These are phyloP conservation scores for Tiliacea aurago DNA, from an alignment of 2,888 invertebrate species.

Conservation along the genomic window DNA sequence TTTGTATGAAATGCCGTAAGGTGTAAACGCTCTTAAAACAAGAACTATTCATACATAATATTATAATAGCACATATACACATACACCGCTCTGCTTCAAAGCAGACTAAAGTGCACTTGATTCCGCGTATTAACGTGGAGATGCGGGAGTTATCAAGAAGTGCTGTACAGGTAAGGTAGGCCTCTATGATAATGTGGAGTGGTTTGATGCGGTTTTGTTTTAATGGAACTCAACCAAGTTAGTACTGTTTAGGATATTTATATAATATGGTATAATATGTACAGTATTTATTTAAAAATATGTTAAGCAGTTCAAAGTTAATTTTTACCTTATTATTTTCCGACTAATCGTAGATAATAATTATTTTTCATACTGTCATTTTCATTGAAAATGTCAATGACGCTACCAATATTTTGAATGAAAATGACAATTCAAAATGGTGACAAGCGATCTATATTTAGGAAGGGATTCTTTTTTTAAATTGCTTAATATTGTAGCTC, in stretches of 20 bases:
- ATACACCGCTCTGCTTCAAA: constrained; percentile 40
- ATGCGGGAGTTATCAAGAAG: constrained; percentile 24
- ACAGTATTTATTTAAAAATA: too few species aligned
- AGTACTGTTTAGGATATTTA: neutral
- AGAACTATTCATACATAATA: constrained; percentile 29
- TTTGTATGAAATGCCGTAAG: too few species aligned
- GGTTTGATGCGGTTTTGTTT: constrained; percentile 34
- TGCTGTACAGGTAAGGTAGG: constrained; percentile 21
- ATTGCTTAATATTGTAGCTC: too few species aligned
- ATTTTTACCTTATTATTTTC: neutral
- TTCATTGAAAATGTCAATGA: too few species aligned
- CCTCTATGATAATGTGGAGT: constrained; percentile 7
- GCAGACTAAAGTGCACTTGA: constrained; percentile 58
- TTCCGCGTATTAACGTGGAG: constrained; percentile 61
- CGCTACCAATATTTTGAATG: too few species aligned
- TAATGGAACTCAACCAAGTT: neutral
- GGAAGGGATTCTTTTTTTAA: too few species aligned
- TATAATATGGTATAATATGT: too few species aligned
- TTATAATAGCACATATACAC: constrained; percentile 1
- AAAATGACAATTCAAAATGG: too few species aligned
- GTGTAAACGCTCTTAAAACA: too few species aligned
- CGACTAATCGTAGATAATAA: too few species aligned
- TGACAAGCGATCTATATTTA: too few species aligned
- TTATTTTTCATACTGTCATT: too few species aligned
- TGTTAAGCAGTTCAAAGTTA: neutral